Conservation (phyloP, 2,113 vertebrate genomes). For the Clinocottus analis region DNA sequence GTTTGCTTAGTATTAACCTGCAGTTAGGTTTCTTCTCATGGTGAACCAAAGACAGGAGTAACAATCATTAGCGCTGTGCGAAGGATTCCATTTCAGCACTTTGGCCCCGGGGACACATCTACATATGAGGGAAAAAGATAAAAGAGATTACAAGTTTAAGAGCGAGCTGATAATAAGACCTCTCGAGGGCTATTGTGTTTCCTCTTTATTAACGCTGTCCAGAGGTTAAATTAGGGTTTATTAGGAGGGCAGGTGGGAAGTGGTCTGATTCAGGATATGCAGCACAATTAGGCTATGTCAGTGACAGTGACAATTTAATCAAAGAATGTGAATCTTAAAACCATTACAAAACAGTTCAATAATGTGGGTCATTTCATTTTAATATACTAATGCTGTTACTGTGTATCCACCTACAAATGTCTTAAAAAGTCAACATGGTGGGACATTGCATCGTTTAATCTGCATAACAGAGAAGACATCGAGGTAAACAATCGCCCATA, state of each 20-base stretch:
- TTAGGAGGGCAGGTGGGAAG: constrained; percentile 9
- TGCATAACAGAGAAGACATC: neutral
- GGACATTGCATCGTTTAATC: neutral
- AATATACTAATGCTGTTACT: neutral
- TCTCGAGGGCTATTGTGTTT: constrained; percentile 43
- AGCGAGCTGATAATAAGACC: constrained; percentile 53
- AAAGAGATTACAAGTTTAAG: constrained; percentile 61
- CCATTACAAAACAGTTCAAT: neutral
- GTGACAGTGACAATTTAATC: neutral
- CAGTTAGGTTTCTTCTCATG: constrained; percentile 22
- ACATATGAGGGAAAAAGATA: constrained; percentile 44
- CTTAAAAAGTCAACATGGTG: neutral
- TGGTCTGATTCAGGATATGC: neutral
- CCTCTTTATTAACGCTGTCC: constrained; percentile 45
- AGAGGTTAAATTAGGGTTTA: constrained; percentile 53
- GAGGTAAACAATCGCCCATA: neutral
- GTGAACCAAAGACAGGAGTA: constrained; percentile 30
- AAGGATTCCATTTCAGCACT: constrained; percentile 47
- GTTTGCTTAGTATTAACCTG: constrained; percentile 28
- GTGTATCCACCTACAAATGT: neutral
- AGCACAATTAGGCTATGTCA: neutral
- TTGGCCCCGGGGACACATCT: constrained; percentile 42
- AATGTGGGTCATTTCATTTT: neutral
- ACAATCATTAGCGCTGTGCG: constrained; percentile 30
- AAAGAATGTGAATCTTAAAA: neutral